These are phyloP conservation scores for Holacanthus passer DNA, from an alignment of 2,113 vertebrate genomes.

Conservation along the genomic window DNA sequence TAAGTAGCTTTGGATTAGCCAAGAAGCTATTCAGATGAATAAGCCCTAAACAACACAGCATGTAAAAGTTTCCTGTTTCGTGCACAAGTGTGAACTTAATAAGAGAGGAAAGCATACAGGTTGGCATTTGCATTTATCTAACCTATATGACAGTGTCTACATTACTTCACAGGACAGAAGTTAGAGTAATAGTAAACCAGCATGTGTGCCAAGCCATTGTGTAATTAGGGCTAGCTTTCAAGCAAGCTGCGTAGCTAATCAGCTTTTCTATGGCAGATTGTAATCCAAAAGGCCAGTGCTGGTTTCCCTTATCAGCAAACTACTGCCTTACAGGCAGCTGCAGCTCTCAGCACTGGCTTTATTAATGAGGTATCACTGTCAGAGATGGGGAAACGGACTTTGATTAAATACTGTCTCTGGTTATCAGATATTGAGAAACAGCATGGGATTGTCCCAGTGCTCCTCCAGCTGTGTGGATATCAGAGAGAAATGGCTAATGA, in stretches of 20 bases:
- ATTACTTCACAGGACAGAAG: slow-evolving; percentile 39
- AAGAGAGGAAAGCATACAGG: neutral
- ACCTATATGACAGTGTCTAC: neutral
- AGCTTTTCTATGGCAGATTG: slow-evolving; percentile 76
- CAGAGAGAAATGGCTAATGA: neutral
- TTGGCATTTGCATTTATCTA: neutral
- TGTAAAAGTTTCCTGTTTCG: neutral
- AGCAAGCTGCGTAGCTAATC: slow-evolving; percentile 75
- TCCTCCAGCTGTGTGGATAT: neutral
- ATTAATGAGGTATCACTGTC: slow-evolving; percentile 67
- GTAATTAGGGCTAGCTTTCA: slow-evolving; percentile 75
- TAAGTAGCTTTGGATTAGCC: slow-evolving; percentile 55
- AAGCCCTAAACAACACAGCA: neutral
- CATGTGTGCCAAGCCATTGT: slow-evolving; percentile 57
- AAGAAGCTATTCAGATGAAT: slow-evolving; percentile 24
- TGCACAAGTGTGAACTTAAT: neutral
- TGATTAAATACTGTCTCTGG: slow-evolving; percentile 47
- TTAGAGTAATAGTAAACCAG: slow-evolving; percentile 28
- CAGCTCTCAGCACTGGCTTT: slow-evolving; percentile 65
- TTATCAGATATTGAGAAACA: slow-evolving; percentile 55
- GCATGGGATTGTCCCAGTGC: slow-evolving; percentile 2
- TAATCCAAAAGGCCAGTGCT: slow-evolving; percentile 79
- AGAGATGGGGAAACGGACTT: slow-evolving; percentile 44
- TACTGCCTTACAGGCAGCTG: slow-evolving; percentile 56
- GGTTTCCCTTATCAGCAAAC: slow-evolving; percentile 76